phyloP scores from a whole-genome alignment of 2,888 invertebrate species.

The Netelia inedita region DNA sequence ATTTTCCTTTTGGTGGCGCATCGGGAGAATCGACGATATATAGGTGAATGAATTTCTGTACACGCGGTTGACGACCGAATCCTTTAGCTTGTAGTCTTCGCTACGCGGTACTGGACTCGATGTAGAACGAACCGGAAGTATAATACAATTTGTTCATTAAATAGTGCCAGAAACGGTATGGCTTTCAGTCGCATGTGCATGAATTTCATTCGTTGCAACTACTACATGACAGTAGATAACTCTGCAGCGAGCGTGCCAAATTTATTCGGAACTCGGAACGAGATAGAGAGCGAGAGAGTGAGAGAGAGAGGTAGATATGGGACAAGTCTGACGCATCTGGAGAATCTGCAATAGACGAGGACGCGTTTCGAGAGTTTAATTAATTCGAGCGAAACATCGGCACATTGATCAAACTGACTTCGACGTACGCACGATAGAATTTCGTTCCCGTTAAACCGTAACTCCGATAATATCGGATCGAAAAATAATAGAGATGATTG shows the following conservation, averaged over 20 bases:
- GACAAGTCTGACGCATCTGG: conserved; percentile 8
- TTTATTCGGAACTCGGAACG: conserved; percentile 16
- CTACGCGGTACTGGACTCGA: not conserved
- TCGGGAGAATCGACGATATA: conserved; percentile 19
- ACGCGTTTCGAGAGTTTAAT: conserved; percentile 22
- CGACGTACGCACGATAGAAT: not conserved
- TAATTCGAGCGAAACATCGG: conserved; percentile 22
- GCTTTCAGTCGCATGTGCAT: not conserved
- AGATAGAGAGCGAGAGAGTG: not conserved
- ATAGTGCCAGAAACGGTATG: conserved; percentile 7
- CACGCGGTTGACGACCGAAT: not conserved
- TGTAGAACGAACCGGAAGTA: conserved; percentile 7
- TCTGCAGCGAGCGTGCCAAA: not conserved
- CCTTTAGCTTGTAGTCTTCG: not conserved
- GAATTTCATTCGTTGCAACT: conserved; percentile 13
- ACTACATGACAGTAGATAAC: conserved; percentile 18
- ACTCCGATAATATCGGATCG: not conserved
- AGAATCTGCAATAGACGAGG: conserved; percentile 11
- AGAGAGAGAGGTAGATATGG: conserved; percentile 1
- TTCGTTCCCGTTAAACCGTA: no score
- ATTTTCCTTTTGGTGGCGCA: conserved; percentile 13
- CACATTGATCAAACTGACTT: not conserved
- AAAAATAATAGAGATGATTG: not conserved
- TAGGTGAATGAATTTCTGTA: conserved; percentile 5
- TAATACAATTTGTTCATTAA: conserved; percentile 27